phyloP scores from a whole-genome alignment of 2,113 vertebrate species.

The Motacilla alba region DNA sequence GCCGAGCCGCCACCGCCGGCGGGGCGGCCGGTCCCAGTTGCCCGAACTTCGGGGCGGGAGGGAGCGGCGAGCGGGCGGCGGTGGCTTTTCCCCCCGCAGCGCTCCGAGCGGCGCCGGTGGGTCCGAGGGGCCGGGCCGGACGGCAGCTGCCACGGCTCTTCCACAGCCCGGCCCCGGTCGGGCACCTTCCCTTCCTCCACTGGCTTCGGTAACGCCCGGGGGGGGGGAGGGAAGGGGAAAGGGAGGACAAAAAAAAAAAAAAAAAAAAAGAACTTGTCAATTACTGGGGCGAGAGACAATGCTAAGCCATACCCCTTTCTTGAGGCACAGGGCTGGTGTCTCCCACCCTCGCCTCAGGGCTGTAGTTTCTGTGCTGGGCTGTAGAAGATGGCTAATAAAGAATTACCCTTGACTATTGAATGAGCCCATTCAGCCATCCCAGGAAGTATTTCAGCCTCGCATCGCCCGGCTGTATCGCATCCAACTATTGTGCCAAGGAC shows the following conservation, averaged over 20 bases:
- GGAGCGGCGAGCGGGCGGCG: not conserved
- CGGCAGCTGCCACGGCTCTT: not conserved
- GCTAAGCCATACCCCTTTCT: constrained; percentile 29
- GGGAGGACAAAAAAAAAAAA: not conserved
- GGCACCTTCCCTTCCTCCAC: not conserved
- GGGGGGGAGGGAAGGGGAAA: not conserved
- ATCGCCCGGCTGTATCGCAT: not conserved
- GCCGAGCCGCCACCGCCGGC: not conserved
- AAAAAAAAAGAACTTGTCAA: not conserved
- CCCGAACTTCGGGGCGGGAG: not conserved
- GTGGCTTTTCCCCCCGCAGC: not conserved
- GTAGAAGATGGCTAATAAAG: not conserved
- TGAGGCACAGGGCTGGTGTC: not conserved
- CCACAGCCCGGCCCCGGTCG: not conserved
- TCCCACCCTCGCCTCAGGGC: not conserved
- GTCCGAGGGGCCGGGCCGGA: not conserved
- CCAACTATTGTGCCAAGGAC: constrained; percentile 13
- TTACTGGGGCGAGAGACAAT: constrained; percentile 12
- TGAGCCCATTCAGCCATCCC: constrained; percentile 25
- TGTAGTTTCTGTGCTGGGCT: not conserved
- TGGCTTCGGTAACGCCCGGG: not conserved
- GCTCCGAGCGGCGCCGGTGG: not conserved
- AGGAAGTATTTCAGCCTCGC: constrained; percentile 29
- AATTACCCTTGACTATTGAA: not conserved
- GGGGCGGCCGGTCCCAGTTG: not conserved